Percentiles rank a stretch among this genome's conserved stretches.
Evolutionary conservation across 2,888 invertebrate species (phyloP).

Genomic region (Luperina nickerlii): DNA sequence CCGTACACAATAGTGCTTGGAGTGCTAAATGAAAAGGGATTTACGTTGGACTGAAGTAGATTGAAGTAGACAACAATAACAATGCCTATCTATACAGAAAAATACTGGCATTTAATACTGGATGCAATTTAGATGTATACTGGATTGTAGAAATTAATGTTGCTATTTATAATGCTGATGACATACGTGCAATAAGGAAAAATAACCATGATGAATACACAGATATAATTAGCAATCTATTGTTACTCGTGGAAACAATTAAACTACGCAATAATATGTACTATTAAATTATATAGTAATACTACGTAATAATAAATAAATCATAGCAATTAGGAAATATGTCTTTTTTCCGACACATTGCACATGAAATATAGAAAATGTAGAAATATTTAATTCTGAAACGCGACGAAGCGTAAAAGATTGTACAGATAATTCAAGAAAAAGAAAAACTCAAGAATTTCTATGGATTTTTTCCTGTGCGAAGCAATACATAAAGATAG

Average conservation of each 20-base stretch:
- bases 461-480: conserved; percentile 30
- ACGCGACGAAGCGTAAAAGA: conserved; percentile 19
- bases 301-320: not conserved
- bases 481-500: conserved; percentile 45
- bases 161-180: not conserved
- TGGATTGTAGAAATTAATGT: not conserved
- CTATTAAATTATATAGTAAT: not conserved
- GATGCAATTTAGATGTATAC: not conserved
- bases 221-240: conserved; percentile 15
- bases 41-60: conserved; percentile 17
- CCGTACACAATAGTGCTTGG: conserved; percentile 29
- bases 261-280: conserved; percentile 4
- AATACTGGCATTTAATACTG: not conserved
- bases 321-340: conserved; percentile 7
- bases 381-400: conserved; percentile 10
- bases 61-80: conserved; percentile 32
- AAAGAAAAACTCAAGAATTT: conserved; percentile 28
- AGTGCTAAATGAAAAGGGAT: conserved; percentile 35
- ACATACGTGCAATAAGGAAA: conserved; percentile 14
- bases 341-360: not conserved
- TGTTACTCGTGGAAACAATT: not conserved
- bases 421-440: conserved; percentile 18
- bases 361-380: conserved; percentile 1
- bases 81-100: conserved; percentile 22
- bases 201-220: conserved; percentile 1